A percentile compares a stretch with the other conserved stretches of the same genome.
Conservation (phyloP, 2,888 invertebrate genomes). For the Tipula helvola region DNA sequence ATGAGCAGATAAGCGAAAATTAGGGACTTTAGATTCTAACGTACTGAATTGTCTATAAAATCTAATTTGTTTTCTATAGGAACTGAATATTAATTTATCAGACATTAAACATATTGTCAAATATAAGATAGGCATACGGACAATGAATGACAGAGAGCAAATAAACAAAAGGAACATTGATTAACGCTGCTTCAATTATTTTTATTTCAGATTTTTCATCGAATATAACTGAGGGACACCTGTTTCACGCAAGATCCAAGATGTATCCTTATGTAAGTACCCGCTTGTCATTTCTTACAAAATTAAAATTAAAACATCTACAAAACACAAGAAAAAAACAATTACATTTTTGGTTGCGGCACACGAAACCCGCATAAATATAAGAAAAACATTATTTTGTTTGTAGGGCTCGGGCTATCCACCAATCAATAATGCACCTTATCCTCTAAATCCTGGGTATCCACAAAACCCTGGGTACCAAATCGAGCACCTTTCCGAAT, state of each 20-base stretch:
- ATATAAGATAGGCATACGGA: no score
- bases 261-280: slow-evolving; percentile 9
- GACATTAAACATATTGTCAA: no score
- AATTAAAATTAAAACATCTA: background rate
- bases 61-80: no score
- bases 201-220: background rate
- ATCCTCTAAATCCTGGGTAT: background rate
- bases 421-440: slow-evolving; percentile 10
- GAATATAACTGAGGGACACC: background rate
- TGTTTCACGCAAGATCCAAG: background rate
- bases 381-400: background rate
- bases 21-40: no score
- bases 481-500: background rate
- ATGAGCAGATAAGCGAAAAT: no score
- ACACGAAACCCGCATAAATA: background rate
- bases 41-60: no score
- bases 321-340: background rate
- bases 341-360: background rate
- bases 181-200: no score
- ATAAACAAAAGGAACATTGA: background rate
- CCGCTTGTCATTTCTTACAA: background rate
- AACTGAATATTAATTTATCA: no score
- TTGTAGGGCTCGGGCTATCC: slow-evolving; percentile 12
- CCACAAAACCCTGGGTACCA: background rate
- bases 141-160: no score